A percentile compares a stretch with the other conserved stretches of the same genome.
Conservation (phyloP, 2,113 vertebrate genomes). For the Sula dactylatra region DNA sequence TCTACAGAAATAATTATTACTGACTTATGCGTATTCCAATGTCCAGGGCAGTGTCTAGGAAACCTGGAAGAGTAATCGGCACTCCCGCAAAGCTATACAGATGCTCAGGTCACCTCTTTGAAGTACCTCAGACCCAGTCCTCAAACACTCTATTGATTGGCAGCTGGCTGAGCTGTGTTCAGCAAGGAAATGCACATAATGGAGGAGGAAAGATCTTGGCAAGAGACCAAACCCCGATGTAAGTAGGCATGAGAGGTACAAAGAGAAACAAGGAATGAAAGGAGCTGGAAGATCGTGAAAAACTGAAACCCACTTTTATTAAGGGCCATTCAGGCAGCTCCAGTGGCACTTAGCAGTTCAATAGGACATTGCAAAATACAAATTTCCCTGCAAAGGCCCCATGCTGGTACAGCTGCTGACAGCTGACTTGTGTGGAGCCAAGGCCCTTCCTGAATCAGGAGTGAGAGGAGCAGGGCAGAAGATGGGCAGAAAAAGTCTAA, state of each 20-base stretch:
- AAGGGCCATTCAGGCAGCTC: background rate
- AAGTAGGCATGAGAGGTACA: background rate
- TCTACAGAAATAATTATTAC: background rate
- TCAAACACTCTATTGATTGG: rapidly evolving
- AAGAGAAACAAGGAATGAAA: background rate
- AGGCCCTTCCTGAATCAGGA: background rate
- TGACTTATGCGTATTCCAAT: background rate
- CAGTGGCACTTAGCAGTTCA: background rate
- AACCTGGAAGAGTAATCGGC: background rate
- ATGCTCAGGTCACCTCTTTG: background rate
- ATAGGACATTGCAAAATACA: rapidly evolving
- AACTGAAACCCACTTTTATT: background rate
- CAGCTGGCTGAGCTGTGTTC: background rate
- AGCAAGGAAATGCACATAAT: background rate
- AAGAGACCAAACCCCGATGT: background rate
- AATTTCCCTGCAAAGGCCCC: background rate
- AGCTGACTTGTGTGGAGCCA: background rate
- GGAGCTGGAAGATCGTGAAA: background rate
- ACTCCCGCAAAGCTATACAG: rapidly evolving
- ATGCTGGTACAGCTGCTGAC: background rate
- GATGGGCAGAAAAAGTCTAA: background rate
- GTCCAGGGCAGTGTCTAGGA: background rate
- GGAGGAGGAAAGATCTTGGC: background rate
- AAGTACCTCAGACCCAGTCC: background rate
- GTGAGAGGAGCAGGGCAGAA: background rate